Base-by-base conservation (phyloP, 1,140 invertebrate genomes). In the Leptinotarsa texana region DNA sequence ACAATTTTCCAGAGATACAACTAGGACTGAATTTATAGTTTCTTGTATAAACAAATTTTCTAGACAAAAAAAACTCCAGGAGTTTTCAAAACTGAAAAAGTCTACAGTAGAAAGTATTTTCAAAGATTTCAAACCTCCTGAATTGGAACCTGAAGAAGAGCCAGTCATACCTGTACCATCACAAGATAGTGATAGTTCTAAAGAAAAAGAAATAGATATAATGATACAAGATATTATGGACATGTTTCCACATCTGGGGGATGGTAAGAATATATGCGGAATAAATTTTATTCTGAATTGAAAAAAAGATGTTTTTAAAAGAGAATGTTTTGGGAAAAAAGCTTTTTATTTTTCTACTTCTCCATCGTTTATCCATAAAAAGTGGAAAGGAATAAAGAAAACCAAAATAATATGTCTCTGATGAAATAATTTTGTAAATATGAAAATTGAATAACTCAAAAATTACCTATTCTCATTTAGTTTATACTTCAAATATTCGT, bases 191-290 rank as follows among this genome's bases (percentile, higher is more conserved):
- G 65, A 4, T 51, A 33, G 27, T 33, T 73, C 17, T 24, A 61
- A 22, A 80, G 78, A 78, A 24, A 73, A 76, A 24, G 80, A 81
- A 17, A 83, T 92, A 62, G 87, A 90, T 72, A 89, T 88, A 8
- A 85, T 91, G 24, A 90, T 95, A 27, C 87, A 87, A 42, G 88
- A 91, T 85, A 91, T 96, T 3, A 91, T 91, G 81, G 94, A 96
- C 82, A 90, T 96, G 72, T 86, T 97, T 22, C 92, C 92, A 22
- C 89, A 96, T 84, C 86, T 95, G 67, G 93, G 93, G 2, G 93
- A 93, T 81, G 93, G 89, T 82, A 74, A 91, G 92, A 80, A 88
- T 91, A 66, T 33, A 17, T 24, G 49, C 5, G 1, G 49, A 57
- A 57, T 57, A 57, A 33, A 33, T 33, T 1, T 33, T 33, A 27